Conservation (phyloP, 2,888 invertebrate genomes). For the Cremastobaeus sp. region DNA sequence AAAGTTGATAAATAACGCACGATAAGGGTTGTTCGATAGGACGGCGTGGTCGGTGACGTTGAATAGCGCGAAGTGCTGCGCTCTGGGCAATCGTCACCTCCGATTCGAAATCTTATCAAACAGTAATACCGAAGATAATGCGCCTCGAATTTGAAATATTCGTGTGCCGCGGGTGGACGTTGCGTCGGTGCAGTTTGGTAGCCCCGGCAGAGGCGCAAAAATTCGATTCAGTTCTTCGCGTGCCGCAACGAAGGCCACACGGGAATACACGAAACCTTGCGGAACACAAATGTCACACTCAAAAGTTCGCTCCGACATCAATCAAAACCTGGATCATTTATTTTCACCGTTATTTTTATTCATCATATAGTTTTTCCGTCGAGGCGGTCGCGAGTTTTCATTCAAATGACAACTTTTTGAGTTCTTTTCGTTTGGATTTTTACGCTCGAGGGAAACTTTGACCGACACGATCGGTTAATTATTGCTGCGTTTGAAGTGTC, state of each 20-base stretch:
- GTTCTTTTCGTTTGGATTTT: too few species aligned
- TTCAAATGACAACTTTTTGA: too few species aligned
- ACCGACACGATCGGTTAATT: too few species aligned
- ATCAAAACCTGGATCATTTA: not conserved
- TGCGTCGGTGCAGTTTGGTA: constrained; percentile 49
- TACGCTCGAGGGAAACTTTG: too few species aligned
- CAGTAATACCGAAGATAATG: constrained; percentile 39
- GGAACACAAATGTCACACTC: constrained; percentile 19
- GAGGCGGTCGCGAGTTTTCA: too few species aligned
- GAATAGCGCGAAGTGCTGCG: constrained; percentile 20
- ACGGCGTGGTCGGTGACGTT: constrained; percentile 21
- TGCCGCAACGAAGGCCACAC: constrained; percentile 59
- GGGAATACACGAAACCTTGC: constrained; percentile 10
- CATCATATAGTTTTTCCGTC: too few species aligned
- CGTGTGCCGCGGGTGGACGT: constrained; percentile 33
- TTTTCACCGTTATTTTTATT: too few species aligned
- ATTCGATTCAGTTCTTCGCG: constrained; percentile 63
- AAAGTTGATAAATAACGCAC: constrained; percentile 24
- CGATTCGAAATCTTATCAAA: constrained; percentile 37
- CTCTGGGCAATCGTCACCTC: constrained; percentile 9
- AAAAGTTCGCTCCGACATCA: too few species aligned
- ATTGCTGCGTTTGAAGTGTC: too few species aligned
- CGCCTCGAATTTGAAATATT: constrained; percentile 34
- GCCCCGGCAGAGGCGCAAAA: constrained; percentile 46
- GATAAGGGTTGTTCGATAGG: constrained; percentile 22